Percentiles rank a stretch among this genome's conserved stretches.
These are phyloP conservation scores for Agrotis clavis DNA, from an alignment of 2,888 invertebrate species.

Conservation along the genomic window DNA sequence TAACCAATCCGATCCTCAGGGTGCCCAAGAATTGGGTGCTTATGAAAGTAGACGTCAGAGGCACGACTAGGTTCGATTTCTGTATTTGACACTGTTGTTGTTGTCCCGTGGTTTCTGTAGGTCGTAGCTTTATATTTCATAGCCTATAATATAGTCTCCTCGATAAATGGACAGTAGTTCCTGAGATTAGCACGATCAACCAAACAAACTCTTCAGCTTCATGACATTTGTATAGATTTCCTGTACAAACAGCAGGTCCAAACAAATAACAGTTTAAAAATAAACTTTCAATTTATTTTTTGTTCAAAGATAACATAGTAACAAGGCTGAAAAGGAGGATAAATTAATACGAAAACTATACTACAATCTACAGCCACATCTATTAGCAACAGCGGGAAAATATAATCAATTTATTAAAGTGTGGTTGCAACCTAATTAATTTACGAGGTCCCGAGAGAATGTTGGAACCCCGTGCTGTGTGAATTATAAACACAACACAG, in stretches of 20 bases:
- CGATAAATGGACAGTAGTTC: too few relatives aligned
- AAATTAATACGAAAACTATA: conserved; percentile 7
- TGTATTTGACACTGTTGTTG: too few relatives aligned
- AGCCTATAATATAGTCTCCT: too few relatives aligned
- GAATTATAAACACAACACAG: conserved; percentile 49
- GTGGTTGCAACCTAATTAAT: conserved; percentile 73
- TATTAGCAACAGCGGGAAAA: conserved; percentile 28
- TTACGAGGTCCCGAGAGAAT: conserved; percentile 70
- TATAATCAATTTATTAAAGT: conserved; percentile 43
- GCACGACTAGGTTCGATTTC: too few relatives aligned
- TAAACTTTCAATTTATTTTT: background rate
- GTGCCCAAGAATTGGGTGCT: too few relatives aligned
- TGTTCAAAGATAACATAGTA: background rate
- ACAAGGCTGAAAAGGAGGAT: conserved; percentile 14
- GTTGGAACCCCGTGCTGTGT: conserved; percentile 59
- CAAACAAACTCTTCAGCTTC: too few relatives aligned
- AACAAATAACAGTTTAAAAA: conserved; percentile 1
- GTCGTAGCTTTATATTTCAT: too few relatives aligned
- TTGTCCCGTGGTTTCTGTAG: too few relatives aligned
- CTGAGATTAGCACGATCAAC: too few relatives aligned
- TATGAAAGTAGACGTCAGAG: too few relatives aligned
- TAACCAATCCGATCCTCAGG: too few relatives aligned
- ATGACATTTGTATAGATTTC: background rate
- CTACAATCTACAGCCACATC: conserved; percentile 8
- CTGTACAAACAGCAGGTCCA: background rate